Evolutionary conservation across 1,140 invertebrate species (phyloP).

Genomic region (Probaryconus sp.): DNA sequence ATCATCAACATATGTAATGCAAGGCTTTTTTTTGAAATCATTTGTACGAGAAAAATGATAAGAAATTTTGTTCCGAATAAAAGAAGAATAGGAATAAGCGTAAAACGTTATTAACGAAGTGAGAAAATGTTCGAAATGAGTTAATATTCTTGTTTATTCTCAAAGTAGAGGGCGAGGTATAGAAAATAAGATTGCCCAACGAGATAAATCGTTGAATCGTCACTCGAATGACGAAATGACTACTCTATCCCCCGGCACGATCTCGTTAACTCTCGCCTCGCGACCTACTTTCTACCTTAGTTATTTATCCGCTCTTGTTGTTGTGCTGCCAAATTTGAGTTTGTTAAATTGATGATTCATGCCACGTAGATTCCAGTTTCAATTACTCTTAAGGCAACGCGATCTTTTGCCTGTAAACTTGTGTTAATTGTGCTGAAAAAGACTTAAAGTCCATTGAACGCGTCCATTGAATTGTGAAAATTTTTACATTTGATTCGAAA

Average conservation of each 20-base stretch:
- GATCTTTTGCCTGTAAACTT: conserved; percentile 9
- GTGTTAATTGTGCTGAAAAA: conserved; percentile 11
- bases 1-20: no score
- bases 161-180: conserved; percentile 31
- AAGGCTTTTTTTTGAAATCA: no score
- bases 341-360: conserved; percentile 41
- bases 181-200: conserved; percentile 48
- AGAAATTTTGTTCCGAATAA: no score
- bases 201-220: conserved; percentile 56
- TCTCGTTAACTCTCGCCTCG: conserved; percentile 56
- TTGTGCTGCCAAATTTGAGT: conserved; percentile 42
- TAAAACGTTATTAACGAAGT: no score
- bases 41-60: no score
- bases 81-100: no score
- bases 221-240: conserved; percentile 50
- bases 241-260: conserved; percentile 43
- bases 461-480: no score
- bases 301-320: conserved; percentile 33
- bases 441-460: no score
- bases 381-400: conserved; percentile 3
- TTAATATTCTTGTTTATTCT: conserved; percentile 28
- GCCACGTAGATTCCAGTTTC: conserved; percentile 18
- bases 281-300: conserved; percentile 54
- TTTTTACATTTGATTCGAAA: no score
- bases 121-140: no score